Evolutionary conservation across 2,113 vertebrate genomes (phyloP).

Genomic region (Hassar affinis): DNA sequence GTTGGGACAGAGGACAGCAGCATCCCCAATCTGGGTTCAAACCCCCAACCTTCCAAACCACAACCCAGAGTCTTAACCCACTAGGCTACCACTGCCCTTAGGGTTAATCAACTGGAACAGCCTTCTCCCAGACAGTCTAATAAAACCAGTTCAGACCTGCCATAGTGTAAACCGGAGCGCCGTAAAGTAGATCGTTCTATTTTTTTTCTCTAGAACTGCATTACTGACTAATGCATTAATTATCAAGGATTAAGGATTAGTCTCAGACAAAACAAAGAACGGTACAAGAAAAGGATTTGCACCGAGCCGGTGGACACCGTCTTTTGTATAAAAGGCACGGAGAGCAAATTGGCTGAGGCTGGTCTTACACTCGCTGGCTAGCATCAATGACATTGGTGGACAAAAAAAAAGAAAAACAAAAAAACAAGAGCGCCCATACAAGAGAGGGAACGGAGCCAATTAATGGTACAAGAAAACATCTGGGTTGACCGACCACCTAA

Average conservation of each 20-base stretch:
- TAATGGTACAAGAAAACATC: constrained; percentile 64
- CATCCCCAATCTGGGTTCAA: too few relatives aligned
- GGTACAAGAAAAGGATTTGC: background rate
- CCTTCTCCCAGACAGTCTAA: constrained; percentile 2
- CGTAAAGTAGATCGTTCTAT: background rate
- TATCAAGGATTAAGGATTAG: background rate
- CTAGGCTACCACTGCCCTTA: too few relatives aligned
- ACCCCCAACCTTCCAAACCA: too few relatives aligned
- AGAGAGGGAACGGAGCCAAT: constrained; percentile 47
- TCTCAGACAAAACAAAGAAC: background rate
- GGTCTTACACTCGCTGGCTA: constrained; percentile 7
- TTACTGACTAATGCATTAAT: background rate
- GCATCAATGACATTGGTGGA: background rate
- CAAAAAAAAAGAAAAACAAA: background rate
- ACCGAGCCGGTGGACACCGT: background rate
- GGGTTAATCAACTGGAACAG: background rate
- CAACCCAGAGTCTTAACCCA: too few relatives aligned
- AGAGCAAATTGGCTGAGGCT: background rate
- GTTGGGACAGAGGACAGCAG: too few relatives aligned
- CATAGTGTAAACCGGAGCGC: background rate
- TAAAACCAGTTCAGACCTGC: constrained; percentile 14
- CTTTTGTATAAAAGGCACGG: constrained; percentile 22
- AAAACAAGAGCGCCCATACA: background rate
- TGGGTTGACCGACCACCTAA: constrained; percentile 65
- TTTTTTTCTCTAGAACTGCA: background rate